Evolutionary conservation across 2,797 vertebrate species (phyloP).

Genomic region (Megaceryle alcyon): DNA sequence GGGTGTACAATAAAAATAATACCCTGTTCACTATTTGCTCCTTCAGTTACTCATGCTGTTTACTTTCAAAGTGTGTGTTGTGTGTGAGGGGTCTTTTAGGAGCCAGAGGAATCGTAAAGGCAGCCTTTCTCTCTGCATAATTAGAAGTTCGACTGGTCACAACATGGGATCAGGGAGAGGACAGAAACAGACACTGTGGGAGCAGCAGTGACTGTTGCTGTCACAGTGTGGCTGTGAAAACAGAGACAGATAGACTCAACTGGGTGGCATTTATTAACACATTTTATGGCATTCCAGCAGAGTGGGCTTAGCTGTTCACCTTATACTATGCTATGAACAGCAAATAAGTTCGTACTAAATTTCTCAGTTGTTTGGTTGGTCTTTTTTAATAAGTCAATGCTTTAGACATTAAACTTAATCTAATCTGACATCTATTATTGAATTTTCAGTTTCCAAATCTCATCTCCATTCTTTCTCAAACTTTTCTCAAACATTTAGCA

Average conservation of each 20-base stretch:
- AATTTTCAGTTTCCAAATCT: slow-evolving; percentile 12
- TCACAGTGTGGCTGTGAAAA: background rate
- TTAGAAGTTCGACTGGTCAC: background rate
- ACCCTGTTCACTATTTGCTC: background rate
- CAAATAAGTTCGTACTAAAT: background rate
- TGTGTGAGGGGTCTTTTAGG: background rate
- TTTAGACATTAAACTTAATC: background rate
- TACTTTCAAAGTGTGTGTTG: background rate
- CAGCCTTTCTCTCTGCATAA: background rate
- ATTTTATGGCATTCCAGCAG: background rate
- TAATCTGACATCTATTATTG: slow-evolving; percentile 16
- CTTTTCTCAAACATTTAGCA: background rate
- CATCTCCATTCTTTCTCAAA: background rate
- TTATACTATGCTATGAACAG: background rate
- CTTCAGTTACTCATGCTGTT: background rate
- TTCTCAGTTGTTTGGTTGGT: background rate
- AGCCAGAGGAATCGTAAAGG: background rate
- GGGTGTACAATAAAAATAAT: background rate
- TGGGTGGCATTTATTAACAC: background rate
- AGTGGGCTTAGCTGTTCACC: background rate
- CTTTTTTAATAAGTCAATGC: background rate
- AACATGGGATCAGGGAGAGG: background rate
- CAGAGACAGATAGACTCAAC: background rate
- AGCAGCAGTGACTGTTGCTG: background rate
- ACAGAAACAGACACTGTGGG: background rate